These are phyloP conservation scores for Bombus cullumanus DNA, from an alignment of 1,140 invertebrate species.

Conservation along the genomic window DNA sequence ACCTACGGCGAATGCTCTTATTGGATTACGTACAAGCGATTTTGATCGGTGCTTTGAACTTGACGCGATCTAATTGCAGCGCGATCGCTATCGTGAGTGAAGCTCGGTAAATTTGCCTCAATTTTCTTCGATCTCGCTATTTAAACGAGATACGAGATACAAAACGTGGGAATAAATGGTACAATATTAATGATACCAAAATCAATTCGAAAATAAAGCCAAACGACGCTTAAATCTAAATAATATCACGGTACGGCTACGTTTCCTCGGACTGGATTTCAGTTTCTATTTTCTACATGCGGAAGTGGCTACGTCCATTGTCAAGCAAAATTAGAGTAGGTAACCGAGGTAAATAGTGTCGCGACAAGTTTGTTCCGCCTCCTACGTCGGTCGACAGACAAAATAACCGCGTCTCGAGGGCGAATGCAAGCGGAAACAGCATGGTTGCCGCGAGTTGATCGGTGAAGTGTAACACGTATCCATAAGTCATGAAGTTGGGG, in stretches of 20 bases:
- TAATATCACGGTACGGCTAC: too few relatives aligned
- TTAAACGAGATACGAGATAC: too few relatives aligned
- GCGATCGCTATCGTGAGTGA: too few relatives aligned
- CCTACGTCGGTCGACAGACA: background rate
- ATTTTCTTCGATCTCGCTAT: too few relatives aligned
- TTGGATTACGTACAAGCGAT: too few relatives aligned
- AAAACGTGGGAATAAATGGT: too few relatives aligned
- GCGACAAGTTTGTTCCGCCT: too few relatives aligned
- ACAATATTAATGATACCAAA: background rate
- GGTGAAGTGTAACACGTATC: constrained; percentile 69
- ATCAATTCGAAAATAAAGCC: background rate
- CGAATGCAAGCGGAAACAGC: background rate
- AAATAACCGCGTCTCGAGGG: background rate
- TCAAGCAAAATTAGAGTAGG: background rate
- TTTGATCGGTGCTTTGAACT: too few relatives aligned
- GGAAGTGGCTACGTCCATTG: background rate
- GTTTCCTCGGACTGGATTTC: background rate
- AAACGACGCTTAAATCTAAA: background rate
- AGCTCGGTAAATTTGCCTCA: too few relatives aligned
- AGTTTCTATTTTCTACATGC: background rate
- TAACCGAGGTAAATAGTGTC: background rate
- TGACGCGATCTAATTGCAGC: too few relatives aligned
- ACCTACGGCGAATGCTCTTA: too few relatives aligned
- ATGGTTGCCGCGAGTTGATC: constrained; percentile 60
- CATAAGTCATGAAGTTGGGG: constrained; percentile 74